These are phyloP conservation scores for Seira sanloemensis DNA, from an alignment of 2,888 invertebrate species.

Conservation along the genomic window DNA sequence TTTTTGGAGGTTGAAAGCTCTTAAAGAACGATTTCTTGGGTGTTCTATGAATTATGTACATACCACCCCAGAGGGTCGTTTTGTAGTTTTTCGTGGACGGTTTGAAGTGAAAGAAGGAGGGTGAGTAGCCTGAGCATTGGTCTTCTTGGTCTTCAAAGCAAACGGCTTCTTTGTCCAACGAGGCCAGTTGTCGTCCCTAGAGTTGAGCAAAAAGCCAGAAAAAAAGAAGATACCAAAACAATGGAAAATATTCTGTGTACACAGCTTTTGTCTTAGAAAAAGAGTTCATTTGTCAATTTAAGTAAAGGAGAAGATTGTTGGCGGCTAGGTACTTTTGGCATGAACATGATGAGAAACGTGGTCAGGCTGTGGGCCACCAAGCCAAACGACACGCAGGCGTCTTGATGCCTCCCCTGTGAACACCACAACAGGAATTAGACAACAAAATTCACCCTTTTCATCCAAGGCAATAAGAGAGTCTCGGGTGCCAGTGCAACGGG, in stretches of 20 bases:
- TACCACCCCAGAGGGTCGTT: slow-evolving; percentile 72
- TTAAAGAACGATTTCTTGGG: neutral
- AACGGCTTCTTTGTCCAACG: slow-evolving; percentile 92
- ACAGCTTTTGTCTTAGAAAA: slow-evolving; percentile 8
- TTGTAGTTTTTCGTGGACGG: slow-evolving; percentile 81
- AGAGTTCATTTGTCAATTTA: neutral
- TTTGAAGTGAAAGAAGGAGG: slow-evolving; percentile 95
- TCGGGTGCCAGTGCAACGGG: no score
- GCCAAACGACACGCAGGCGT: slow-evolving; percentile 93
- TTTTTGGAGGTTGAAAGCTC: neutral
- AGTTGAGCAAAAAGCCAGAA: neutral
- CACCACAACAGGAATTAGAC: slow-evolving; percentile 74
- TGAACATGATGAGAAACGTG: slow-evolving; percentile 94
- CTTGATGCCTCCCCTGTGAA: slow-evolving; percentile 87
- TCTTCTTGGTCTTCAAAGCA: slow-evolving; percentile 82
- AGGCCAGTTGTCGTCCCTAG: slow-evolving; percentile 90
- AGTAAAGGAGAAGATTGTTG: neutral
- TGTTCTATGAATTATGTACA: slow-evolving; percentile 7
- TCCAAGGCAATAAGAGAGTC: no score
- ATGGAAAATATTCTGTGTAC: neutral
- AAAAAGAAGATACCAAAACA: neutral
- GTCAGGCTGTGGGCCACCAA: slow-evolving; percentile 89
- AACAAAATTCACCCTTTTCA: no score
- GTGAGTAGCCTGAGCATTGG: slow-evolving; percentile 85
- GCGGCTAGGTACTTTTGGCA: slow-evolving; percentile 76